Evolutionary conservation across 1,140 invertebrate species (phyloP).

Genomic region (Calycopis cecrops): DNA sequence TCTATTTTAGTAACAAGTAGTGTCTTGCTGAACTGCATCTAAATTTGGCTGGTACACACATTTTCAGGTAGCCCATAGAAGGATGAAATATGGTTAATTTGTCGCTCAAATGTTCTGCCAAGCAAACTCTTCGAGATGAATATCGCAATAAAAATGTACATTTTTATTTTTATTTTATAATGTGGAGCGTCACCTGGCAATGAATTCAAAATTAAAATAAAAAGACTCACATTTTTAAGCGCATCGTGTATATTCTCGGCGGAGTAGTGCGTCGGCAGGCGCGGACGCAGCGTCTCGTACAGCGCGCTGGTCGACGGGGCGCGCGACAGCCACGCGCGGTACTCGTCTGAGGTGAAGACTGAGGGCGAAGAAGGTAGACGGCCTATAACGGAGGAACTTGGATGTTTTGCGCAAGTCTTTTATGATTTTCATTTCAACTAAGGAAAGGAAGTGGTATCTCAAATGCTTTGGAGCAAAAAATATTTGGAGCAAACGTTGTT

Average conservation of each 20-base stretch:
- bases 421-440: background rate
- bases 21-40: too few species aligned
- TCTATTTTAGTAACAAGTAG: too few species aligned
- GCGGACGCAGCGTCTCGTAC: constrained; percentile 87
- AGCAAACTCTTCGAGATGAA: too few species aligned
- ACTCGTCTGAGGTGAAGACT: constrained; percentile 93
- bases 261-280: constrained; percentile 80
- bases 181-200: background rate
- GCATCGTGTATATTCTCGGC: constrained; percentile 93
- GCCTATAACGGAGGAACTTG: constrained; percentile 36
- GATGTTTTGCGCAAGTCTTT: background rate
- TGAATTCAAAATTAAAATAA: background rate
- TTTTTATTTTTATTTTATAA: too few species aligned
- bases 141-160: too few species aligned
- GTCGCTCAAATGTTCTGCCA: too few species aligned
- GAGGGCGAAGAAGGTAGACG: constrained; percentile 66
- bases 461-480: too few species aligned
- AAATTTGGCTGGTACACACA: too few species aligned
- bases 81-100: too few species aligned
- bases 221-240: constrained; percentile 81
- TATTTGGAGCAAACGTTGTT: too few species aligned
- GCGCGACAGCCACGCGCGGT: constrained; percentile 90
- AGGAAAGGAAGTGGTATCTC: too few species aligned
- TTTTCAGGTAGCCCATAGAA: too few species aligned
- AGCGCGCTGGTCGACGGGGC: constrained; percentile 94